A percentile compares a stretch with the other conserved stretches of the same genome.
Evolutionary conservation across 2,888 invertebrate species (phyloP).

Genomic region (Hypsopygia costalis): DNA sequence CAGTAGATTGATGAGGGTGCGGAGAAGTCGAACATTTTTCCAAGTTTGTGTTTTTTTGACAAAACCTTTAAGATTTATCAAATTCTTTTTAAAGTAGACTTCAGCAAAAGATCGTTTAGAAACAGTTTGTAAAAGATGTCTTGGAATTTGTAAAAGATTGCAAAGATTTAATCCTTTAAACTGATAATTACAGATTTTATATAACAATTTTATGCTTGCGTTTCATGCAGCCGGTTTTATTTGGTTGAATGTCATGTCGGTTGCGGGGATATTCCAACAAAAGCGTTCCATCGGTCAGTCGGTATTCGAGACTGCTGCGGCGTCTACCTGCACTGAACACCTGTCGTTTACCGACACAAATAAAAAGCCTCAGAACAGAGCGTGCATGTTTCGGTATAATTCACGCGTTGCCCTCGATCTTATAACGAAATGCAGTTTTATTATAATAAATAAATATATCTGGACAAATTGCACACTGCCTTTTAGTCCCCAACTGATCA

Average conservation of each 20-base stretch:
- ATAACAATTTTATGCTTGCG: neutral
- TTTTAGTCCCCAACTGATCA: too few species aligned
- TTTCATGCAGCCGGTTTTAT: neutral
- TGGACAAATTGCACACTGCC: too few species aligned
- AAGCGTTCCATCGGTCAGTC: slow-evolving; percentile 35
- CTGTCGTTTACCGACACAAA: slow-evolving; percentile 52
- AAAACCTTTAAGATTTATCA: slow-evolving; percentile 54
- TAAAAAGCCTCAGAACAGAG: slow-evolving; percentile 24
- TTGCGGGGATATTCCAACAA: slow-evolving; percentile 38
- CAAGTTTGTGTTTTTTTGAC: slow-evolving; percentile 40
- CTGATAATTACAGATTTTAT: too few species aligned
- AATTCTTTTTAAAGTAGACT: slow-evolving; percentile 44
- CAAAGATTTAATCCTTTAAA: neutral
- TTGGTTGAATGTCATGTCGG: neutral
- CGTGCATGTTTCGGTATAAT: slow-evolving; percentile 8
- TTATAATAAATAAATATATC: too few species aligned
- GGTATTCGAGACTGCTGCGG: slow-evolving; percentile 26
- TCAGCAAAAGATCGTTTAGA: slow-evolving; percentile 36
- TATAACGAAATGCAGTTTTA: slow-evolving; percentile 1
- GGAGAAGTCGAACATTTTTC: slow-evolving; percentile 32
- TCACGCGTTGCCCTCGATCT: slow-evolving; percentile 3
- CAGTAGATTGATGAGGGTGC: slow-evolving; percentile 54
- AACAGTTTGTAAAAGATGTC: slow-evolving; percentile 16
- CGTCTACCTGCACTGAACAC: slow-evolving; percentile 71
- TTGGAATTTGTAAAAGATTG: neutral